Evolutionary conservation across 2,888 invertebrate species (phyloP), one percentile per base, ranked within the genome.

Genomic region (Chrysotoxum bicinctum): DNA sequence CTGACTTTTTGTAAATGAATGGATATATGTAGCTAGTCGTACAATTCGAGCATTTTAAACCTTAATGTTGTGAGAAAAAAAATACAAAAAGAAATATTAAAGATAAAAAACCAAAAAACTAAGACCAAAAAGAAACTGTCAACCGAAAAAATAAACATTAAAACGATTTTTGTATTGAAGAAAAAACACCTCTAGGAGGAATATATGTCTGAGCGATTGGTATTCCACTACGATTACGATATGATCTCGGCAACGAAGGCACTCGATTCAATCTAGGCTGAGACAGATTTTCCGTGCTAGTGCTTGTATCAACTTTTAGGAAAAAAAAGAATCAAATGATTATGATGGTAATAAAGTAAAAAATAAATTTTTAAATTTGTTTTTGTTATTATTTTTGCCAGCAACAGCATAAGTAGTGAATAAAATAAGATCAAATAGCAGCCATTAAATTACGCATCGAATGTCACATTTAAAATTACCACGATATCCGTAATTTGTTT

Each of bases 171-270:
- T 19, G 14, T 14, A 21, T 21, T 35, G 21, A 8, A 30, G 7
- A 64, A 32, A 37, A 32, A 75, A 48, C 88, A 89, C 89, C 89
- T 89, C 87, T 86, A 32, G 87, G 88, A 69, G 88, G 88, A 77
- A 87, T 87, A 60, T 89, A 89, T 66, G 88, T 87, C 76, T 88
- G 88, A 69, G 89, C 89, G 66, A 94, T 93, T 87, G 94, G 94
- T 89, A 94, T 94, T 89, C 94, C 94, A 91, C 93, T 93, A 88
- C 94, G 93, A 90, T 94, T 94, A 87, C 93, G 92, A 91, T 94
- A 94, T 89, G 93, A 93, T 89, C 94, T 92, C 89, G 94, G 93
- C 89, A 94, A 92, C 88, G 94, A 94, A 89, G 94, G 94, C 89
- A 93, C 93, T 89, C 94, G 92, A 90, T 93, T 93, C 88, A 94